Evolutionary conservation across 2,888 invertebrate genomes (phyloP), one percentile per base, ranked within the genome.

Genomic region (Nomada ruficornis): DNA sequence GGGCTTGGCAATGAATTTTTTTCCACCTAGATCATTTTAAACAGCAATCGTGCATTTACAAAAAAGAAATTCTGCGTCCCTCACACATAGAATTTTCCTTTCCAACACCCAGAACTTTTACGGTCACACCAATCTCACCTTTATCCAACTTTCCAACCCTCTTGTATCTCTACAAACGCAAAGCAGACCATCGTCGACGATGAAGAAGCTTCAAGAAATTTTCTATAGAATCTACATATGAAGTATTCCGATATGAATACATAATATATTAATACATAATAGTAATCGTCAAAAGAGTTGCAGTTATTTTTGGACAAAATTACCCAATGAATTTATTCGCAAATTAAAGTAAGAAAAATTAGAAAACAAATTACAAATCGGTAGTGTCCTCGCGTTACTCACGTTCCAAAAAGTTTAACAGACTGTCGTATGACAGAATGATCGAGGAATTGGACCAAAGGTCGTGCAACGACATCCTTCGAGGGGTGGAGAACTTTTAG

Each of bases 371-470:
- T 52, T 20, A 69, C 15, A 68, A 23, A 60, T 75, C 47, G 15
- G 13, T n/a, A 44, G 42, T 36, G 36, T 69, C 59, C 47, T 74
- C 55, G 20, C 15, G 55, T 71, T 84, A 84, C 83, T 82, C 80
- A 84, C 84, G 75, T 83, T 80, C 63, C 55, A 20, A 83, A 60
- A 36, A 42, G 71, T 57, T 74, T 83, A 64, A 74, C 20, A 20
- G 59, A 44, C 13, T 57, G 55, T 42, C 57, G 62, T n/a, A 44
- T 13, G 69, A 55, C 20, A 20, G 47, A 55, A 72, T 23, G 64
- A 63, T 74, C 55, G 59, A 62, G 47, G 26, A 74, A 65, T 59
- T 67, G 73, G 26, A 60, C 42, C 65, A 74, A 59, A 20, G 79
- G 60, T 62, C 44, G 47, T 18, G 52, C 57, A 20, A 71, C 29